Conservation (phyloP, 2,888 invertebrate genomes). For the Luperina nickerlii region DNA sequence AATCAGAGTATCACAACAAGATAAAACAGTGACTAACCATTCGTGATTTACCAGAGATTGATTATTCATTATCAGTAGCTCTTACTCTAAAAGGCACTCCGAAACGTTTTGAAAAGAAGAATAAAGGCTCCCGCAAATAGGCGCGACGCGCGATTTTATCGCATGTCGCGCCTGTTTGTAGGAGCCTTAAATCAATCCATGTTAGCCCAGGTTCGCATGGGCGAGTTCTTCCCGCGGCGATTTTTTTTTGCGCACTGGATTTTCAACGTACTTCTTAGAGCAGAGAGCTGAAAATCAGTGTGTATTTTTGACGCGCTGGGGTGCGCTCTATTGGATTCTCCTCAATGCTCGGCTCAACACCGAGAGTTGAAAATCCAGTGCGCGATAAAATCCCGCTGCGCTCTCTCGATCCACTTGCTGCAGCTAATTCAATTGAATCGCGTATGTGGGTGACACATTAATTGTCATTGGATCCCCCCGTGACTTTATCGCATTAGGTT, state of each 20-base stretch:
- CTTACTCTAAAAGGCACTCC: neutral
- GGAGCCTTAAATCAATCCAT: neutral
- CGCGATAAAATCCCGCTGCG: neutral
- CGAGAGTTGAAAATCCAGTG: neutral
- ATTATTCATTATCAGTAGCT: neutral
- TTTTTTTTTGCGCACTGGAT: neutral
- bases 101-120: conserved; percentile 10
- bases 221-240: no score
- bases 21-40: neutral
- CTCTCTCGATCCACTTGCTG: conserved; percentile 18
- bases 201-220: neutral
- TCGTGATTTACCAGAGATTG: neutral
- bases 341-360: neutral
- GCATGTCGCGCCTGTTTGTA: no score
- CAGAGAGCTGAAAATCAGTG: neutral
- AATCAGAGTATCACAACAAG: neutral
- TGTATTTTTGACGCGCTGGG: neutral
- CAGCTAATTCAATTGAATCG: conserved; percentile 32
- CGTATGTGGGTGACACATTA: conserved; percentile 41
- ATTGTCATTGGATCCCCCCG: conserved; percentile 8
- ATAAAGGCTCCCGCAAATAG: no score
- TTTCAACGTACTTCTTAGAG: neutral
- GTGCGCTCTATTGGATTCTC: neutral
- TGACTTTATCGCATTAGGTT: conserved; percentile 1
- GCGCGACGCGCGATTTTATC: no score